Conservation (phyloP, 1,140 invertebrate genomes). For the Chironomus striatipennis region DNA sequence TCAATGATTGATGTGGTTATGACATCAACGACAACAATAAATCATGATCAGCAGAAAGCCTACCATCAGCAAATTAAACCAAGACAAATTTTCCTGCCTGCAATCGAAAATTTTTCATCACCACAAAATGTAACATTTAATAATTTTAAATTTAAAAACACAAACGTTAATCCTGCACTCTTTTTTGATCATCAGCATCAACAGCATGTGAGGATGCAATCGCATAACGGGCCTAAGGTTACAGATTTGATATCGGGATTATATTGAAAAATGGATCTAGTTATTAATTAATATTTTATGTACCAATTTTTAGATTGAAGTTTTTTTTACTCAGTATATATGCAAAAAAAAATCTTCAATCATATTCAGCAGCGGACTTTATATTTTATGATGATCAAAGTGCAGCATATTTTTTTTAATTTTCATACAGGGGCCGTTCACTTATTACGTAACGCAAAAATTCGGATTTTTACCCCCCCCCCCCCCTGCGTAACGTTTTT, state of each 20-base stretch:
- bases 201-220: constrained; percentile 32
- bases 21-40: constrained; percentile 44
- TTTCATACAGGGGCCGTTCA: no score
- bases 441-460: no score
- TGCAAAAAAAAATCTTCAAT: background rate
- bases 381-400: no score
- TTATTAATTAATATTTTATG: no score
- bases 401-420: no score
- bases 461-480: no score
- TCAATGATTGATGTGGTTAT: constrained; percentile 62
- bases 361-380: no score
- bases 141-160: constrained; percentile 34
- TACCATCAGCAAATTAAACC: constrained; percentile 39
- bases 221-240: constrained; percentile 46
- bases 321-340: background rate
- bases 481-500: no score
- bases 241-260: constrained; percentile 63
- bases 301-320: no score
- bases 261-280: constrained; percentile 43
- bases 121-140: constrained; percentile 33
- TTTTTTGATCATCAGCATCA: constrained; percentile 46
- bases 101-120: constrained; percentile 37
- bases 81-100: constrained; percentile 40
- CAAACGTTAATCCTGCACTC: constrained; percentile 46
- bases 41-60: constrained; percentile 42